phyloP scores from a whole-genome alignment of 2,113 vertebrate genomes.

The Corythaixoides concolor region DNA sequence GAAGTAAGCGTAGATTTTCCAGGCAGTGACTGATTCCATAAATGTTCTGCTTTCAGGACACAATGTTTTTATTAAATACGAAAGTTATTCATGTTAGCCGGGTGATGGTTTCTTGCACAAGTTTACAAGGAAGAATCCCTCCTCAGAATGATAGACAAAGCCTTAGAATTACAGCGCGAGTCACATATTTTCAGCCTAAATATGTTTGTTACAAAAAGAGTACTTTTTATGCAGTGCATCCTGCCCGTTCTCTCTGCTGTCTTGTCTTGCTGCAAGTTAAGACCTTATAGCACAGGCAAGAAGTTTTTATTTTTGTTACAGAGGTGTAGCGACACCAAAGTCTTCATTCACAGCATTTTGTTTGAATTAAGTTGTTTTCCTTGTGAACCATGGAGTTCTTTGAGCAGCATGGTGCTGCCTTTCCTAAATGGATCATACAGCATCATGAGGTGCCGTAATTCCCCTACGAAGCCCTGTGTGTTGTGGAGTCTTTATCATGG shows the following conservation, averaged over 20 bases:
- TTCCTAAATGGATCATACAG: not conserved
- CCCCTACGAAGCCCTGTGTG: not conserved
- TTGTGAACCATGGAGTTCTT: not conserved
- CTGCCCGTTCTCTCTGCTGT: not conserved
- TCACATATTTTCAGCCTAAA: not conserved
- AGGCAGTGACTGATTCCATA: not conserved
- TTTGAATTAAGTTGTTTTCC: not conserved
- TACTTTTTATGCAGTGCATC: not conserved
- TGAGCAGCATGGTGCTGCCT: rapidly evolving
- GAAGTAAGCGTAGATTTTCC: not conserved
- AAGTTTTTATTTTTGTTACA: not conserved
- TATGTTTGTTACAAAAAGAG: not conserved
- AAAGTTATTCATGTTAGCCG: not conserved
- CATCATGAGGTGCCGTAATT: not conserved
- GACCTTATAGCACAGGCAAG: not conserved
- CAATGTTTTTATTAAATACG: not conserved
- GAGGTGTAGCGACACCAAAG: not conserved
- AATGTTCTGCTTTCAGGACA: not conserved
- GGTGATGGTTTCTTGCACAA: not conserved
- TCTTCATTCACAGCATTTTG: not conserved
- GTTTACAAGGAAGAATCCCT: not conserved
- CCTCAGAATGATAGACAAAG: not conserved
- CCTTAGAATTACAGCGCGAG: not conserved
- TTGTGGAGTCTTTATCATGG: not conserved
- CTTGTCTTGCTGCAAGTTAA: not conserved